phyloP scores from a whole-genome alignment of 2,888 invertebrate genomes.

The Nemurella pictetii region DNA sequence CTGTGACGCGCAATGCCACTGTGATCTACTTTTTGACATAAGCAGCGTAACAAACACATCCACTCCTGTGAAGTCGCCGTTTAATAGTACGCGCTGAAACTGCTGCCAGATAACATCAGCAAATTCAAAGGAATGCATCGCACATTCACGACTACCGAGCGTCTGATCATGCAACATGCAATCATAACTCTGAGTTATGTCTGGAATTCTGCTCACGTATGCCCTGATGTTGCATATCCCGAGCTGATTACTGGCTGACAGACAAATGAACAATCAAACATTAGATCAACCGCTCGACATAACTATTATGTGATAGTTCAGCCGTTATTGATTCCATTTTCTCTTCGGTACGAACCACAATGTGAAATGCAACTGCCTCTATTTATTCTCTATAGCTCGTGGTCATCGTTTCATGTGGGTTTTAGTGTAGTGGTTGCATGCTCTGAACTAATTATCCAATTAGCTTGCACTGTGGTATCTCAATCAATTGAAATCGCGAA shows the following conservation, averaged over 20 bases:
- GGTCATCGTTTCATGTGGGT: background rate
- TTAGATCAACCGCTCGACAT: background rate
- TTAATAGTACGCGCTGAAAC: background rate
- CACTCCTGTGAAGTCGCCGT: background rate
- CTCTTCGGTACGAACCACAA: too few species aligned
- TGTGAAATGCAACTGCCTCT: too few species aligned
- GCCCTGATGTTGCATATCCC: background rate
- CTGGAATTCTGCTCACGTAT: background rate
- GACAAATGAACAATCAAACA: background rate
- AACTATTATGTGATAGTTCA: too few species aligned
- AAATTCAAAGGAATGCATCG: background rate
- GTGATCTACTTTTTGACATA: background rate
- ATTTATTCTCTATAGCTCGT: background rate
- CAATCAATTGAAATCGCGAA: background rate
- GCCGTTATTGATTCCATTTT: too few species aligned
- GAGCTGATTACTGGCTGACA: background rate
- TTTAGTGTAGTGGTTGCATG: background rate
- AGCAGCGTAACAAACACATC: background rate
- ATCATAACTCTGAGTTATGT: background rate
- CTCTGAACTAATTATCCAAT: background rate
- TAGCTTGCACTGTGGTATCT: background rate
- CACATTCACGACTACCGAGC: background rate
- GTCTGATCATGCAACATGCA: background rate
- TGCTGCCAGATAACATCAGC: background rate
- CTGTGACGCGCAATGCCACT: background rate